Conservation (phyloP, 2,888 invertebrate species). For the Pedicia rivosa region DNA sequence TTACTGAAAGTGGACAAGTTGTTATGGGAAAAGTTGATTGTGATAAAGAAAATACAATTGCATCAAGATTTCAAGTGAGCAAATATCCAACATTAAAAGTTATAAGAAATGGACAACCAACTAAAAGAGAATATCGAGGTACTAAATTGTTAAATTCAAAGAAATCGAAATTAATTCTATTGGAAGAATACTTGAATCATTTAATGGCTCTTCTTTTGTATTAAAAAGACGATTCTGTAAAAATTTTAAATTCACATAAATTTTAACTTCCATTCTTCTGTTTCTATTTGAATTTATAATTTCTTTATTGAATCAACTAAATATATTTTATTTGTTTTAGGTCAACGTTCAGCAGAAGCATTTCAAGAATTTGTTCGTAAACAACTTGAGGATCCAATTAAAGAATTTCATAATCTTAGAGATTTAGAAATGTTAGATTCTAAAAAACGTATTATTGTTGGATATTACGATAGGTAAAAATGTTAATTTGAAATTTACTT, state of each 20-base stretch:
- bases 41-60: constrained; percentile 76
- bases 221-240: too few species aligned
- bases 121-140: constrained; percentile 82
- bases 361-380: constrained; percentile 77
- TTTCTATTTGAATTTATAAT: background rate
- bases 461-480: constrained; percentile 82
- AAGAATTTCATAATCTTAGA: constrained; percentile 54
- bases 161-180: too few species aligned
- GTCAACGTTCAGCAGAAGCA: constrained; percentile 73
- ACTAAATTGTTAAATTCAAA: too few species aligned
- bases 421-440: constrained; percentile 61
- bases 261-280: constrained; percentile 21
- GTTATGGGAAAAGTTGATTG: constrained; percentile 96
- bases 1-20: constrained; percentile 68
- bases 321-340: constrained; percentile 22
- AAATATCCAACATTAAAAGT: constrained; percentile 98
- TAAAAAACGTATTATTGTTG: constrained; percentile 74
- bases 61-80: constrained; percentile 84
- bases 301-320: background rate
- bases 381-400: constrained; percentile 73
- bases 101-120: constrained; percentile 77
- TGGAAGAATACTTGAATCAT: too few species aligned
- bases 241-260: too few species aligned
- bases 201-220: too few species aligned
- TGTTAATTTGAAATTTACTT: too few species aligned